Conservation (phyloP, 2,113 vertebrate genomes). For the Leptobrachium ailaonicum region DNA sequence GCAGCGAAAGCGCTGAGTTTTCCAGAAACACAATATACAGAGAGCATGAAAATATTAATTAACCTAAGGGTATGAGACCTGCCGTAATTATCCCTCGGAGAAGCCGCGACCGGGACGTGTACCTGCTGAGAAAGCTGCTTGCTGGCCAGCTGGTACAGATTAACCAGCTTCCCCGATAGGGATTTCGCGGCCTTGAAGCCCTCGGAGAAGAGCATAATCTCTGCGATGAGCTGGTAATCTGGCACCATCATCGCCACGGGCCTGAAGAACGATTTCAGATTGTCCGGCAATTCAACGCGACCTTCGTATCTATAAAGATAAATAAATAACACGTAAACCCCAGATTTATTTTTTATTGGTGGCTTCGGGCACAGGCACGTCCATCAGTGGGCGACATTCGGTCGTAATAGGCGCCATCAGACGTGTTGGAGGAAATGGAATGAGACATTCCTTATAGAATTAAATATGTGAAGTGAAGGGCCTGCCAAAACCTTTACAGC, state of each 20-base stretch:
- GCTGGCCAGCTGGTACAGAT: constrained; percentile 58
- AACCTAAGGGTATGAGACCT: not conserved
- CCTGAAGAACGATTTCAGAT: constrained; percentile 65
- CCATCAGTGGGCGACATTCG: no score
- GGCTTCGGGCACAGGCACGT: not conserved
- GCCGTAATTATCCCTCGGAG: not conserved
- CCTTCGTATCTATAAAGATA: constrained; percentile 56
- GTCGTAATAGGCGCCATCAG: not conserved
- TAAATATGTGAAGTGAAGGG: not conserved
- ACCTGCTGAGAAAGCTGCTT: constrained; percentile 67
- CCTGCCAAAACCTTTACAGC: not conserved
- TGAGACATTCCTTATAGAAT: not conserved
- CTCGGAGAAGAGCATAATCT: constrained; percentile 62
- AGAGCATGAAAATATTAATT: not conserved
- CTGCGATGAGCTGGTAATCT: constrained; percentile 61
- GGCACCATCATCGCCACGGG: constrained; percentile 67
- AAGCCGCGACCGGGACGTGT: not conserved
- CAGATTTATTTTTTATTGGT: not conserved
- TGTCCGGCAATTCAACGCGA: constrained; percentile 64
- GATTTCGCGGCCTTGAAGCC: constrained; percentile 64
- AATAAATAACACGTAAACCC: not conserved
- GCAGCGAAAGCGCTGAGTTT: no score
- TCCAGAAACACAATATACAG: no score
- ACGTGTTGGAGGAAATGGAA: not conserved
- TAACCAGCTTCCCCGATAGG: constrained; percentile 62